These are phyloP conservation scores for Papilio polyxenes DNA, from an alignment of 1,140 invertebrate species.

Conservation along the genomic window DNA sequence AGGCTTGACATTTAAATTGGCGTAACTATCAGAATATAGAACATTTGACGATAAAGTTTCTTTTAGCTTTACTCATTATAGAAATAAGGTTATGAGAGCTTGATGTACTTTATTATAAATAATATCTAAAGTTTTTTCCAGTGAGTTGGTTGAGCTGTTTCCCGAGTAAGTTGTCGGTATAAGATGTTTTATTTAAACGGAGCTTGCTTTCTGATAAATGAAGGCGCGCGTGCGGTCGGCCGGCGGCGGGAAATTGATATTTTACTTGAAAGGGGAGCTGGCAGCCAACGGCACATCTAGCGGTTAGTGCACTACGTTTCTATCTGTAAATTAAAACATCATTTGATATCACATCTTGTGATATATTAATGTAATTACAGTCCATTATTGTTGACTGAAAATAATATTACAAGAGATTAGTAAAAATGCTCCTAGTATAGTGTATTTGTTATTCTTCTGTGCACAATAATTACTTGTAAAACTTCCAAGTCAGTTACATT, in stretches of 20 bases:
- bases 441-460: too few species aligned
- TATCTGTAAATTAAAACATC: conserved; percentile 18
- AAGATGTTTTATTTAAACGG: conserved; percentile 58
- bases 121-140: conserved; percentile 7
- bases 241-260: conserved; percentile 68
- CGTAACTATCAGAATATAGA: not conserved
- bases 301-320: not conserved
- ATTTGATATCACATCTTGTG: not conserved
- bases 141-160: not conserved
- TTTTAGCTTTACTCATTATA: not conserved
- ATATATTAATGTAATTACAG: conserved; percentile 2
- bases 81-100: not conserved
- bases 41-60: not conserved
- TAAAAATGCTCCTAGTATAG: too few species aligned
- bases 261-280: conserved; percentile 52
- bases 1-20: not conserved
- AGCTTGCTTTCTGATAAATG: conserved; percentile 62
- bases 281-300: conserved; percentile 28
- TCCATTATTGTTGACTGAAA: not conserved
- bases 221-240: conserved; percentile 50
- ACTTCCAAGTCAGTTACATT: too few species aligned
- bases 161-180: conserved; percentile 30
- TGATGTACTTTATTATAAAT: not conserved
- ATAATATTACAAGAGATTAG: not conserved
- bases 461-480: too few species aligned